Evolutionary conservation across 2,888 invertebrate genomes (phyloP), one percentile per base, ranked within the genome.

Genomic region (Caenorhabditis sp.): DNA sequence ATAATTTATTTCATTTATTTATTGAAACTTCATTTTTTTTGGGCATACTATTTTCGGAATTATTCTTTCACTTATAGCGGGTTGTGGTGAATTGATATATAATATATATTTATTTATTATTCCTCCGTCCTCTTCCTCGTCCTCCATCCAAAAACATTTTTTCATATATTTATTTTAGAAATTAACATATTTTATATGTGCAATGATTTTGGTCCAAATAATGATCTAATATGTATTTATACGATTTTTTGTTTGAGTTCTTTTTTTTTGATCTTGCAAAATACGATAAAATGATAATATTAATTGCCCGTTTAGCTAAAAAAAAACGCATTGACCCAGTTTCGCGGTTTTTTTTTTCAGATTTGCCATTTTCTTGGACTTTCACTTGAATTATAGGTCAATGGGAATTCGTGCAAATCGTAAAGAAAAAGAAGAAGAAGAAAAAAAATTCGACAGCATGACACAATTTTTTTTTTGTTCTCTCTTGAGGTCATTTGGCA

Each of bases 11-110:
- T 24, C 3, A 26, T 55, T 12, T 55, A 26, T 23, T 31, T 31
- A 31, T 31, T 31, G 10, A 6, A 6, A 6, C 4, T 31, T 31
- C 31, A 53, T 36, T 58, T 62, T 62, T 53, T 58, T 27, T 69
- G 69, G 74, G 74, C 64, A 63, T 61, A 65, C 63, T 59, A 69
- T 73, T 66, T 55, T 60, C 68, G 62, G 62, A 69, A 66, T 43
- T 43, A 23, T 69, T 74, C 74, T 74, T 74, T 74, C 74, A 74
- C 57, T 66, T 69, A 66, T 66, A 66, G 74, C 74, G 74, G 74
- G 74, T 74, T 74, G 27, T 69, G 74, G 74, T 74, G 74, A 74
- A 51, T 57, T 61, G 49, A 61, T 62, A 43, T 43, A 17, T n/a
- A n/a, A n/a, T n/a, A n/a, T n/a, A n/a, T n/a, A n/a, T n/a, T n/a